Percentiles rank a stretch among this genome's conserved stretches.
Evolutionary conservation across 2,113 vertebrate species (phyloP).

Genomic region (Ivindomyrus marchei): DNA sequence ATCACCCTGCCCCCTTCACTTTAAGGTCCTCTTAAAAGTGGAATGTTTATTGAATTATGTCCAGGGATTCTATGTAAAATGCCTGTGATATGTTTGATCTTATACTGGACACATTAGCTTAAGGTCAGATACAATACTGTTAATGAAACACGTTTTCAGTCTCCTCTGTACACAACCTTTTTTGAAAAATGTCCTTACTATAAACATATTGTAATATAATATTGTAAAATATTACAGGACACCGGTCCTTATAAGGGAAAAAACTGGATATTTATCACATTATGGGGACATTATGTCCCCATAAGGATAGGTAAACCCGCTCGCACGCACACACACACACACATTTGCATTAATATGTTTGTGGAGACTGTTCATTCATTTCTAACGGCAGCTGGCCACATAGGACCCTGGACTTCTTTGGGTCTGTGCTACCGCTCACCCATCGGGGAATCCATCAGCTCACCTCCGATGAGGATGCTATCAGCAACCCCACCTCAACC

Average conservation of each 20-base stretch:
- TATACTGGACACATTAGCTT: not conserved
- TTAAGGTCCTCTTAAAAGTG: not conserved
- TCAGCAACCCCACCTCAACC: too few relatives aligned
- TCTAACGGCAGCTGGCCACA: not conserved
- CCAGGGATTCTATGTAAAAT: not conserved
- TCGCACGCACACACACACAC: too few relatives aligned
- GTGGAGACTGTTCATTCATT: not conserved
- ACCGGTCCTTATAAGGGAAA: too few relatives aligned
- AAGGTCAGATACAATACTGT: not conserved
- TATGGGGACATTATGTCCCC: too few relatives aligned
- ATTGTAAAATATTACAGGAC: not conserved
- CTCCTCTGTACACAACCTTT: not conserved
- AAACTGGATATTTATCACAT: too few relatives aligned
- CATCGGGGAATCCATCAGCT: too few relatives aligned
- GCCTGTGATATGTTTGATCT: not conserved
- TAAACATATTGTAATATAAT: not conserved
- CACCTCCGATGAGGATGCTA: too few relatives aligned
- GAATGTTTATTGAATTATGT: not conserved
- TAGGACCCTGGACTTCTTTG: too few relatives aligned
- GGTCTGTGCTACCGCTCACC: too few relatives aligned
- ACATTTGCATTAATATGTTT: not conserved
- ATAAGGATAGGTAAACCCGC: too few relatives aligned
- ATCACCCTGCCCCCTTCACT: not conserved
- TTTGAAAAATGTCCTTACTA: not conserved
- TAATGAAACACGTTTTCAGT: not conserved